Base-by-base conservation (phyloP, 2,113 vertebrate genomes). In the Catharus bicknelli region DNA sequence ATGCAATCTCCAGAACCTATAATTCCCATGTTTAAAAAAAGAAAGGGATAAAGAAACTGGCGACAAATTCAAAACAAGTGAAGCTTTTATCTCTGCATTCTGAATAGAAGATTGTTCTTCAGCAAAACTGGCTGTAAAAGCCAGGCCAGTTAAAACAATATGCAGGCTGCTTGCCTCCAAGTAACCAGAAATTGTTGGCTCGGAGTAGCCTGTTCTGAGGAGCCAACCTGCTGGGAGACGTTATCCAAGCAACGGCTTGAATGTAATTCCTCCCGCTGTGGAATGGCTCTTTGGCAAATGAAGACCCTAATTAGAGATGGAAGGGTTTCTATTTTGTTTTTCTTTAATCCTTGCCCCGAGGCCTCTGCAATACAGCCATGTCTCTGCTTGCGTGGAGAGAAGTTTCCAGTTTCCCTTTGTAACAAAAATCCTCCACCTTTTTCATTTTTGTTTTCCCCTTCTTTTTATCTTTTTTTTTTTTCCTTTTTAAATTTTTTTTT, bases 271-370 rank as follows among this genome's bases (percentile, higher is more conserved):
- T 97, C 97, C 97, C 1, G 92, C 97, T 94, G 96, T 95, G 97
- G 98, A 98, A 97, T 96, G 96, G 97, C 96, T 96, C 97, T 97
- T 97, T 98, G 97, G 98, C 98, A 98, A 97, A 97, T 96, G 96
- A 97, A 97, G 97, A 97, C 97, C 97, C 97, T 98, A 97, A 96
- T 98, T 97, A 94, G 97, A 98, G 97, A 97, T 96, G 96, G 97
- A 97, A 97, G 97, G 97, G 93, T 97, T 98, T 98, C 97, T 97
- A 94, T 97, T 97, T 97, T 97, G 97, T 98, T 98, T 96, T 97
- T 97, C 97, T 97, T 96, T 98, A 98, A 99, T 98, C 98, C 98
- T 98, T 98, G 97, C 98, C 98, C 98, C 91, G 96, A 98, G 98
- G 98, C 98, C 95, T 96, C 97, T 95, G 93, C 97, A 97, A 87